Evolutionary conservation across 35 echinoderm and acorn worm species (phyloP).

Genomic region (Nesometra sesokonis): DNA sequence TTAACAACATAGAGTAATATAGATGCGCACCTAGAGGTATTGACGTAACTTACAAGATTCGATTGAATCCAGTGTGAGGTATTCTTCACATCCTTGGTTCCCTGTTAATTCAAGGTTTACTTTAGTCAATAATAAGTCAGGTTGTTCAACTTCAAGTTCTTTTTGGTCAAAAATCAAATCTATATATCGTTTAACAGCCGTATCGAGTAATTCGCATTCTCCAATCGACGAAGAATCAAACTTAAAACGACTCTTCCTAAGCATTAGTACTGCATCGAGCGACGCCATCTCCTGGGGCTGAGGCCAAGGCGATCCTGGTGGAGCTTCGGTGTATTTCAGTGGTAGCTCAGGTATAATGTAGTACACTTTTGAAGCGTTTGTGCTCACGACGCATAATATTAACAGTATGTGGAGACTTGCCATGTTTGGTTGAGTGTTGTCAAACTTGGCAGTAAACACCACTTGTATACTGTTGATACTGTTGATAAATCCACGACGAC

Average conservation of each 20-base stretch:
- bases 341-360: neutral
- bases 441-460: too few relatives aligned
- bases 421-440: neutral
- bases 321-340: neutral
- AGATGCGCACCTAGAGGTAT: neutral
- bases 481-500: too few relatives aligned
- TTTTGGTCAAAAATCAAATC: neutral
- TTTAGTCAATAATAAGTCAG: neutral
- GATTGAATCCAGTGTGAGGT: constrained; percentile 17
- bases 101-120: neutral
- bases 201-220: neutral
- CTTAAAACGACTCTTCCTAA: neutral
- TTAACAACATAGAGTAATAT: neutral
- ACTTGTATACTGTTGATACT: too few relatives aligned
- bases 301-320: neutral
- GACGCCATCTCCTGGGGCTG: neutral
- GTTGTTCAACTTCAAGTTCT: neutral
- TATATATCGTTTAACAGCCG: neutral
- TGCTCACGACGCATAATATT: neutral
- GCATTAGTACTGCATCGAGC: neutral
- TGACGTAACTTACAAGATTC: neutral
- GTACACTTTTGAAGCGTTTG: neutral
- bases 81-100: constrained; percentile 20
- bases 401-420: neutral
- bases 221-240: neutral